Conservation (phyloP, 2,113 vertebrate species). For the Albula goreensis region DNA sequence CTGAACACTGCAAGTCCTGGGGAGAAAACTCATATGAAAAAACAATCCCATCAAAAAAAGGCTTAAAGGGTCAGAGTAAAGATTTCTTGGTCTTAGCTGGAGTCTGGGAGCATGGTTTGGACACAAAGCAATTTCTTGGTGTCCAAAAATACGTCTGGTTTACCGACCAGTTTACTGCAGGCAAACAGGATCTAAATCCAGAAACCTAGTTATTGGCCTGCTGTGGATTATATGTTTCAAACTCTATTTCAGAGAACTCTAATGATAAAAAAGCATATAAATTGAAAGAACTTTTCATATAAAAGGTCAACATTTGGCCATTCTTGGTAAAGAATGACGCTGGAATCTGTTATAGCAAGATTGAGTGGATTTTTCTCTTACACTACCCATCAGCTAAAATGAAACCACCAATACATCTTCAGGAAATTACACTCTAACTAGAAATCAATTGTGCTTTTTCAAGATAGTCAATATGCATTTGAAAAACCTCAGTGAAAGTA, state of each 20-base stretch:
- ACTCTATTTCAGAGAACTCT: not conserved
- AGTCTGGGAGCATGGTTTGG: not conserved
- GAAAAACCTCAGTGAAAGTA: not conserved
- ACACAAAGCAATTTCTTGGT: not conserved
- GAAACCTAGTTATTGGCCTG: not conserved
- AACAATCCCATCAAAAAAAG: too few species aligned
- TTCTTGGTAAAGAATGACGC: too few species aligned
- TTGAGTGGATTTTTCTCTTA: too few species aligned
- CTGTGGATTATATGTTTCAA: not conserved
- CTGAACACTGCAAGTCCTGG: not conserved
- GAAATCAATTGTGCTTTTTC: not conserved
- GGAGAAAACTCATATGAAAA: not conserved
- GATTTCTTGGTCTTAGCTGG: not conserved
- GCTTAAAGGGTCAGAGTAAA: too few species aligned
- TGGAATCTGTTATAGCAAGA: too few species aligned
- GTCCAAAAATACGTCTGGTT: not conserved
- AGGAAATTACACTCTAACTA: not conserved
- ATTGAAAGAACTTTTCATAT: not conserved
- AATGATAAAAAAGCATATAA: not conserved
- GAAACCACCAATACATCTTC: not conserved
- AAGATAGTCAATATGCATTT: not conserved
- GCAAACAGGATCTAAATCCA: not conserved
- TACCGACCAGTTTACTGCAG: not conserved
- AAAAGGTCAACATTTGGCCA: not conserved
- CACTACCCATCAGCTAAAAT: not conserved